Evolutionary conservation across 1,140 invertebrate species (phyloP), one percentile per base, ranked within the genome.

Genomic region (Drosophila ogumai): DNA sequence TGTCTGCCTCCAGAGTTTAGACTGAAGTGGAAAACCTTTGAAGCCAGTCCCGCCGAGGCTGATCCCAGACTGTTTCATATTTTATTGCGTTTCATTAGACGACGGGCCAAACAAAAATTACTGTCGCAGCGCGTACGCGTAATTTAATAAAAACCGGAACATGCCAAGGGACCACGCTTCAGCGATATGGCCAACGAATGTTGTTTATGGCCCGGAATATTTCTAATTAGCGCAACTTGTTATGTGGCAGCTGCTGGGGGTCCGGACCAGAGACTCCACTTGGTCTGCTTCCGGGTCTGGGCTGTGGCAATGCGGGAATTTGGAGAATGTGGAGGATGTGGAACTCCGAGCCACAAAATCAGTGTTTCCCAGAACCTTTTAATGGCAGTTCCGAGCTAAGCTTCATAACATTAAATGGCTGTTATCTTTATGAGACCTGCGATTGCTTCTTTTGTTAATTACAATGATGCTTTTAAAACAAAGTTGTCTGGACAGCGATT

Each of bases 181-280:
- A 50, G 47, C 43, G 22, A 64, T 31, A 59, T 61, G 56, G 67
- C 56, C 80, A 64, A 82, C 77, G 61, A 88, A 84, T 88, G 84
- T 88, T 88, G 84, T 88, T 88, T 88, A 88, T 88, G 84, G 77
- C 85, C 61, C 34, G 56, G 71, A 90, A 88, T 81, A 81, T 84
- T 88, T 84, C 69, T 84, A 88, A 90, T 88, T 88, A 67, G 54
- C 56, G 67, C 76, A 73, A 88, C 47, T 80, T 73, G 40, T 55
- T 55, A 64, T 72, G 67, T 67, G 74, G 8, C 78, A 85, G 78
- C 81, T 81, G 78, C 40, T 82, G 44, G 49, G 43, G 57, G 32
- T 55, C 58, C 57, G 1, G 8, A 17, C 2, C 49, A 50, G 49
- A 32, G 22, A 56, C 55, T 54, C 41, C 32, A 36, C 44, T 52